Evolutionary conservation across 1,140 invertebrate species (phyloP), one percentile per base, ranked within the genome.

Genomic region (Acromyrmex heyeri): DNA sequence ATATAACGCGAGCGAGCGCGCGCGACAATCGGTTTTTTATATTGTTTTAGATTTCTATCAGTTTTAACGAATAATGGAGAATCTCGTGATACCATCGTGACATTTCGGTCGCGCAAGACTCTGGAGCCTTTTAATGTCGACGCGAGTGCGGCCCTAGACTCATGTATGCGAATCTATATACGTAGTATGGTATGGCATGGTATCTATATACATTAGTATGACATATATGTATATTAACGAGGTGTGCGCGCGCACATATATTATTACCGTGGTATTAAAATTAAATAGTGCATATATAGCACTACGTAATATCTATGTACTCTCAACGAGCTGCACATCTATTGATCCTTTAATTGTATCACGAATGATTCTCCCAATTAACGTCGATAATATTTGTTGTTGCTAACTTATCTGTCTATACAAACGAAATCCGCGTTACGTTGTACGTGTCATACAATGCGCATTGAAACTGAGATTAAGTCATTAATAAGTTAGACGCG

Each of bases 51-150:
- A 72, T 83, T 48, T 83, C 62, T 61, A 48, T 83, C 55, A n/a
- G 34, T 16, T 65, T 62, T 38, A 50, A 44, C 67, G 82, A 73
- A 85, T 76, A 86, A 90, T 87, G 53, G 48, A 59, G 61, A 70
- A 30, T 55, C n/a, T 7, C 30, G 10, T 69, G 70, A 82, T 88
- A 72, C 50, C 27, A 38, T 82, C 78, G 76, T 87, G 86, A 88
- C 90, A 91, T 91, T 91, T 90, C 82, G 65, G 86, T 82, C 83
- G 86, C 88, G 64, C 86, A 90, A 67, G 64, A 18, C 16, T 65
- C 27, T 1, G 62, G 64, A 86, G 86, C 88, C 83, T 91, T 91
- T 44, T 88, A 88, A 79, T 75, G 61, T 89, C 72, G 76, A 62
- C 48, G 55, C 59, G 48, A 61, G 12, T 18, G 48, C 18, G 62